phyloP scores from a whole-genome alignment of 2,888 invertebrate species.

The Melinaea menophilus region DNA sequence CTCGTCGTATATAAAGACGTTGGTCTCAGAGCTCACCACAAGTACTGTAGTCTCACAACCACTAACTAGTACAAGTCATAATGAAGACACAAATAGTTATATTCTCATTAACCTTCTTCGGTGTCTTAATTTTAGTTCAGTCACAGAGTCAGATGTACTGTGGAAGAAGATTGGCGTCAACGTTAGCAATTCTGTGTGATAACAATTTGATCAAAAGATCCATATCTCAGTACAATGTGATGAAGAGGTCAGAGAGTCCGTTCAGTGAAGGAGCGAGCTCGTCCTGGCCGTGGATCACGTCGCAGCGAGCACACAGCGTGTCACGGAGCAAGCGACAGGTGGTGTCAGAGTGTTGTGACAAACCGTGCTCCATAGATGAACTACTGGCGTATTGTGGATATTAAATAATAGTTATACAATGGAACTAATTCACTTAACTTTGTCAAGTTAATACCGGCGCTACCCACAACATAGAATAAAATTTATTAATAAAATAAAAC shows the following conservation, averaged over 20 bases:
- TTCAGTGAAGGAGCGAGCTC: background rate
- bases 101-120: slow-evolving; percentile 1
- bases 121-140: slow-evolving; percentile 9
- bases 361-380: slow-evolving; percentile 38
- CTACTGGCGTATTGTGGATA: slow-evolving; percentile 38
- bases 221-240: background rate
- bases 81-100: slow-evolving; percentile 29
- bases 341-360: slow-evolving; percentile 41
- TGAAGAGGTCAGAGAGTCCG: background rate
- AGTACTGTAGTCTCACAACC: too few relatives aligned
- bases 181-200: slow-evolving; percentile 24
- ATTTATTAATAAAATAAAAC: too few relatives aligned
- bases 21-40: background rate
- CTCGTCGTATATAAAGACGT: slow-evolving; percentile 10
- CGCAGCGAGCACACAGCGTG: slow-evolving; percentile 23
- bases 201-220: slow-evolving; percentile 24
- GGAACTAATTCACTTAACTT: too few relatives aligned
- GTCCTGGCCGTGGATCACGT: slow-evolving; percentile 32
- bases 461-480: too few relatives aligned
- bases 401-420: slow-evolving; percentile 1
- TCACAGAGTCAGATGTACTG: slow-evolving; percentile 31
- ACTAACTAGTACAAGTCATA: slow-evolving; percentile 1
- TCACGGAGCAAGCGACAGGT: slow-evolving; percentile 37
- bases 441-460: too few relatives aligned
- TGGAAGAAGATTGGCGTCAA: slow-evolving; percentile 32